Evolutionary conservation across 2,797 vertebrate genomes (phyloP).

Genomic region (Coracias cyanogaster): DNA sequence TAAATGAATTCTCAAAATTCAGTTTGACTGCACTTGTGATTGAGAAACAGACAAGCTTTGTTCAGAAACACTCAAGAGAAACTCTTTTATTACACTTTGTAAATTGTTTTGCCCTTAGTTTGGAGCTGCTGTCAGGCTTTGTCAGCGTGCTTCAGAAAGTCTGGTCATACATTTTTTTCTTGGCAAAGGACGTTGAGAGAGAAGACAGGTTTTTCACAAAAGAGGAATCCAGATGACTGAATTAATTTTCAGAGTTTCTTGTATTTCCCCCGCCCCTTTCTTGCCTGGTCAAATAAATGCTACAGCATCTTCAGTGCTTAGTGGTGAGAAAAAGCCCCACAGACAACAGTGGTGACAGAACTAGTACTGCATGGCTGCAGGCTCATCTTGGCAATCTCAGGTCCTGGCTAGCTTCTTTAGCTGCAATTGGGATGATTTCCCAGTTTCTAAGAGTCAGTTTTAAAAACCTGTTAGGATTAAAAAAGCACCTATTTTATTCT

Average conservation of each 20-base stretch:
- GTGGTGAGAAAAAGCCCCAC: rapidly evolving
- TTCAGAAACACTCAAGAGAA: background rate
- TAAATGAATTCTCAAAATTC: constrained; percentile 6
- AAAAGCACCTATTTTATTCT: background rate
- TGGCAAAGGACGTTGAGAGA: background rate
- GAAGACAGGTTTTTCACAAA: background rate
- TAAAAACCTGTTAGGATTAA: rapidly evolving
- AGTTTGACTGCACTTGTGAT: background rate
- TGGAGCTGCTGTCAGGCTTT: background rate
- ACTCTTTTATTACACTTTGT: background rate
- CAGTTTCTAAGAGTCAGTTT: background rate
- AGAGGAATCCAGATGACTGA: background rate
- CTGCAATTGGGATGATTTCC: background rate
- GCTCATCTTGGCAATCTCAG: background rate
- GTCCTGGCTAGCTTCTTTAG: background rate
- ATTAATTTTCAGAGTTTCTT: background rate
- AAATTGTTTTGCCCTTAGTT: constrained; percentile 5
- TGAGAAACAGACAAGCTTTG: background rate
- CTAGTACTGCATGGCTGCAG: background rate
- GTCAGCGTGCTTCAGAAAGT: background rate
- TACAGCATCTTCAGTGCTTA: background rate
- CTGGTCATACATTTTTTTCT: background rate
- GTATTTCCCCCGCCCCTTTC: background rate
- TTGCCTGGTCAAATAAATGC: background rate
- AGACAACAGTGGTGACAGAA: background rate